Evolutionary conservation across 2,113 vertebrate species (phyloP).

Genomic region (Eulemur rufifrons): DNA sequence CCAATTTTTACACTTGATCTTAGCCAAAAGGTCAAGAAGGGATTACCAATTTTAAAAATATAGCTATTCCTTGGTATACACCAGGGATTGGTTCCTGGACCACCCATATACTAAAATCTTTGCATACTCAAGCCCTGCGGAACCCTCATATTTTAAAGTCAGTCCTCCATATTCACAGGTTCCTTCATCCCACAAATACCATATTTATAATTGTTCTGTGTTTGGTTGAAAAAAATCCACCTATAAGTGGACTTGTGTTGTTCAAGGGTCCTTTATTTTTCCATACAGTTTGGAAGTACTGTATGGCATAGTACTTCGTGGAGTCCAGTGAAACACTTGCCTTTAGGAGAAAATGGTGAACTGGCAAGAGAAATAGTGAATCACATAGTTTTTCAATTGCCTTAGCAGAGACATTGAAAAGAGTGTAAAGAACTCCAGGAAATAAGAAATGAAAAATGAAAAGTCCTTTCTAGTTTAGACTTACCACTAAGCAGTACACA

Average conservation of each 20-base stretch:
- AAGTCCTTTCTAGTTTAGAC: background rate
- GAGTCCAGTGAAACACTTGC: conserved; percentile 16
- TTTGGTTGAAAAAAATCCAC: background rate
- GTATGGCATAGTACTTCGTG: background rate
- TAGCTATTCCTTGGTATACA: background rate
- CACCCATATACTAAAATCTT: background rate
- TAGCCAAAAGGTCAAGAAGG: too few relatives aligned
- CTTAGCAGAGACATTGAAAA: conserved; percentile 10
- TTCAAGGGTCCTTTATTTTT: background rate
- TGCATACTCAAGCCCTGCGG: background rate
- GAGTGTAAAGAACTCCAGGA: background rate
- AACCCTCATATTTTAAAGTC: background rate
- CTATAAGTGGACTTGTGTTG: background rate
- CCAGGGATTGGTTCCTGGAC: background rate
- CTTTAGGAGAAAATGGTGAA: background rate
- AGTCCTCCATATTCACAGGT: background rate
- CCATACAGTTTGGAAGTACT: background rate
- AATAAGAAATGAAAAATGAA: background rate
- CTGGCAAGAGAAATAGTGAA: background rate
- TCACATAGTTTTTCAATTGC: conserved; percentile 14
- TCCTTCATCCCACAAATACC: background rate
- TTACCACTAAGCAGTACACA: background rate
- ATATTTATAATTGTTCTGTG: background rate
- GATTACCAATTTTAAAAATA: conserved; percentile 6
- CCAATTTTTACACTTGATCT: background rate